Evolutionary conservation across 2,797 vertebrate species (phyloP), one percentile per base, ranked within the genome.

Genomic region (Syndactyla subalaris): DNA sequence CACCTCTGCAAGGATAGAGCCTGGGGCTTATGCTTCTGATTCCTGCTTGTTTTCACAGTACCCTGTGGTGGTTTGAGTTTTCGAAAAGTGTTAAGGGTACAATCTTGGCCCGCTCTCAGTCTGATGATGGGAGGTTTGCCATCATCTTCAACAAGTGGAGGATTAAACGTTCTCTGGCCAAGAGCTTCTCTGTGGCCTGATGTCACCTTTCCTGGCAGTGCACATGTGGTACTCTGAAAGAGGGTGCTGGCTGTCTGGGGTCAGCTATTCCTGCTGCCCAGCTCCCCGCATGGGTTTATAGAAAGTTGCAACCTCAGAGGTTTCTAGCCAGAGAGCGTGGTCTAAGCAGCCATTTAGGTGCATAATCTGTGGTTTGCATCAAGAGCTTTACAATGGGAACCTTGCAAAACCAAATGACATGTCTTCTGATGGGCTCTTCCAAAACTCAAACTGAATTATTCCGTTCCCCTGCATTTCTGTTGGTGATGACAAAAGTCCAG

Each of bases 221-320:
- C 29, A 15, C 34, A 43, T 1, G 1, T 32, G 21, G 29, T 43
- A 5, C 18, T 20, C 34, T 58, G 62, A 24, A 58, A 71, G 29
- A 67, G 5, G 18, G 8, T 54, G 38, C 61, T 49, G 46, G 13
- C 16, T 70, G 15, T 34, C 0, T 0, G 20, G 24, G 16, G 5
- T 65, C 12, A 46, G 38, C 5, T 1, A 0, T 71, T 85, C 20
- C 24, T 2, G 0, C 46, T 85, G 67, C 18, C 54, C 14, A 1
- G 1, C 10, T 82, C 38, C 18, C 7, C 4, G 5, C 13, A 2
- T 11, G 39, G 24, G 49, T 5, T 1, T 41, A 22, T 24, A 23
- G 45, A 39, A 58, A 23, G 18, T n/a, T 77, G 48, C 1, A 18
- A 24, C 24, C n/a, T 66, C 57, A n/a, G 59, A 26, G 13, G 8